Evolutionary conservation across 2,797 vertebrate species (phyloP).

Genomic region (Acanthopagrus latus): DNA sequence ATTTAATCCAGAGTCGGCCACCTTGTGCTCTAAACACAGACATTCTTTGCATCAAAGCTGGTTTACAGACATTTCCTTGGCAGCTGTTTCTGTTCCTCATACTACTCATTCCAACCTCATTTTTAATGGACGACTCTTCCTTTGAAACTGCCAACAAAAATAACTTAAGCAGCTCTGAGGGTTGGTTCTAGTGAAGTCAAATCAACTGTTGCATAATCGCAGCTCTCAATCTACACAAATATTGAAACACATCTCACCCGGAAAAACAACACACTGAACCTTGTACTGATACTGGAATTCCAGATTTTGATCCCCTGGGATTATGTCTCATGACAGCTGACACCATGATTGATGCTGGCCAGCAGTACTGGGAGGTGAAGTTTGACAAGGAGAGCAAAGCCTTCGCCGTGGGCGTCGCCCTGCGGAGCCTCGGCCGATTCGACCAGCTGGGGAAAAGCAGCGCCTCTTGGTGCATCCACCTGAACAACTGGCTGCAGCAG

Average conservation of each 20-base stretch:
- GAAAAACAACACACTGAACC: background rate
- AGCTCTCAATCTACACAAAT: background rate
- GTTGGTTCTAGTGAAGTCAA: too few relatives aligned
- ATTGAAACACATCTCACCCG: too few relatives aligned
- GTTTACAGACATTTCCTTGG: too few relatives aligned
- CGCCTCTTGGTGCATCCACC: slow-evolving; percentile 95
- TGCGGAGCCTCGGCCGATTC: slow-evolving; percentile 92
- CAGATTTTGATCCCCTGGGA: background rate
- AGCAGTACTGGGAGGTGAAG: slow-evolving; percentile 96
- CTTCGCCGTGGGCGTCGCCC: slow-evolving; percentile 91
- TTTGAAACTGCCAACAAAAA: background rate
- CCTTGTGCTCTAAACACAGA: background rate
- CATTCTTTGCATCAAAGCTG: background rate
- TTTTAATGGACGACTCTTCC: background rate
- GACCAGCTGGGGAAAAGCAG: slow-evolving; percentile 95
- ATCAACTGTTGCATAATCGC: background rate
- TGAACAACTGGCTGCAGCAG: slow-evolving; percentile 98
- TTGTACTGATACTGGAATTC: background rate
- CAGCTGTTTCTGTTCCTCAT: background rate
- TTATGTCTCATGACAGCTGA: slow-evolving; percentile 84
- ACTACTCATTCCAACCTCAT: background rate
- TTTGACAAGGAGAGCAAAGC: slow-evolving; percentile 96
- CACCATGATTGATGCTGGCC: slow-evolving; percentile 91
- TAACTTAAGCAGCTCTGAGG: background rate
- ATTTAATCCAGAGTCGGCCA: background rate